A percentile compares a stretch with the other conserved stretches of the same genome.
Conservation (phyloP, 2,113 vertebrate genomes). For the Alligator mississippiensis region DNA sequence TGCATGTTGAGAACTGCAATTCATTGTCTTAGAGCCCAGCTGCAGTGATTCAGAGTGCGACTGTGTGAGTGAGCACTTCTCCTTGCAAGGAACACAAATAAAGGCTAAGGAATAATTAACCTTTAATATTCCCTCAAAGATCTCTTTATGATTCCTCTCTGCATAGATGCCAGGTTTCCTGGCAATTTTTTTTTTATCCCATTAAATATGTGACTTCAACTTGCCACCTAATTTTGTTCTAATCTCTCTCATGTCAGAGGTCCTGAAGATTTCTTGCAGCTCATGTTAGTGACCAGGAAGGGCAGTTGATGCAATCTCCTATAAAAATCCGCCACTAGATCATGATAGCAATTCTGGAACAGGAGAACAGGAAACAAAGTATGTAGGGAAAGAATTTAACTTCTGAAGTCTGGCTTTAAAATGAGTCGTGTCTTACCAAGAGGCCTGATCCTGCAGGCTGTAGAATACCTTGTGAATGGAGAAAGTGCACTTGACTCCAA, state of each 20-base stretch:
- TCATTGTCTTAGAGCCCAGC: background rate
- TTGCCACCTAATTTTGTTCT: background rate
- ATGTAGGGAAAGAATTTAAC: background rate
- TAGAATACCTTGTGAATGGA: background rate
- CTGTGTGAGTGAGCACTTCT: background rate
- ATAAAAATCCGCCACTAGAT: background rate
- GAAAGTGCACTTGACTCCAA: slow-evolving; percentile 1
- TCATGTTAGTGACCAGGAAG: background rate
- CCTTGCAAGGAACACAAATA: background rate
- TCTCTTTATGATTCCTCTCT: background rate
- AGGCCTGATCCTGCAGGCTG: background rate
- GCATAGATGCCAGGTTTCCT: background rate
- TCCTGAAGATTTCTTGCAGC: background rate
- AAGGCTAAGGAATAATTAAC: background rate
- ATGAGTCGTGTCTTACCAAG: background rate
- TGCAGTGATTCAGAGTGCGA: background rate
- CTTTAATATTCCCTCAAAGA: background rate
- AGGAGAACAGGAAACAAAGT: background rate
- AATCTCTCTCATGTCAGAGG: background rate
- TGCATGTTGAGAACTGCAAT: background rate
- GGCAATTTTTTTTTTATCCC: background rate
- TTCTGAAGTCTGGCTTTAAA: background rate
- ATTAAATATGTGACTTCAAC: background rate
- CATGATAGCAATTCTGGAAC: background rate
- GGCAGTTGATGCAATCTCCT: background rate